Percentiles rank a stretch among this genome's conserved stretches.
phyloP scores from a whole-genome alignment of 2,113 vertebrate genomes.

The Bucco capensis region DNA sequence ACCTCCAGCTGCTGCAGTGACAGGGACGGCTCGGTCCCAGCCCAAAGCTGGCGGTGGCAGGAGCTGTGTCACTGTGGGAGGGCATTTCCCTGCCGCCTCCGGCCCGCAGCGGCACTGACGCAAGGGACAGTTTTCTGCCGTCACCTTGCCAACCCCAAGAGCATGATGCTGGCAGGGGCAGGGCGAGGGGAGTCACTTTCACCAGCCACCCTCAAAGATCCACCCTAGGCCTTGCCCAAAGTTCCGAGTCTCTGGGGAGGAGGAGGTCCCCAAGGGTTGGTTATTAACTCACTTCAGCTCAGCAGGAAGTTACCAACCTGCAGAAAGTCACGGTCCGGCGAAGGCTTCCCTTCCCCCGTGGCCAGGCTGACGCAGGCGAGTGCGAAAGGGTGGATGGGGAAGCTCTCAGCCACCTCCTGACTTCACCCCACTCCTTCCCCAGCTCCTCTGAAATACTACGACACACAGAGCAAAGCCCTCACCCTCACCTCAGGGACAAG shows the following conservation, averaged over 20 bases:
- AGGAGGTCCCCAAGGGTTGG: background rate
- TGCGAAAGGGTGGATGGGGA: rapidly evolving
- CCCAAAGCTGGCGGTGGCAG: background rate
- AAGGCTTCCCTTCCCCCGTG: background rate
- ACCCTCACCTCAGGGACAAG: rapidly evolving
- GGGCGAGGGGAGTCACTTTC: rapidly evolving
- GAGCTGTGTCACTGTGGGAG: background rate
- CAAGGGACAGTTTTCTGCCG: background rate
- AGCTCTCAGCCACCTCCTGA: background rate
- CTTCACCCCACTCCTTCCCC: background rate
- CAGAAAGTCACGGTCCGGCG: background rate
- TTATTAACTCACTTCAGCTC: background rate
- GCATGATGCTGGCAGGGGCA: background rate
- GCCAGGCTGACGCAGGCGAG: background rate
- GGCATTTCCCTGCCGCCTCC: background rate
- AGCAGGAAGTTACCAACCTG: slow-evolving; percentile 12
- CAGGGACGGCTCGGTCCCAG: background rate
- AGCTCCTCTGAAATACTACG: rapidly evolving
- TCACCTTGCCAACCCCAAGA: background rate
- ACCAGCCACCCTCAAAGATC: background rate
- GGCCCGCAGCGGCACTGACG: background rate
- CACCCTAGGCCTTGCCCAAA: background rate
- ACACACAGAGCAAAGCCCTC: rapidly evolving
- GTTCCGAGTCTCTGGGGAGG: background rate
- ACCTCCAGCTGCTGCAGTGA: rapidly evolving